These are phyloP conservation scores for Aptenodytes patagonicus DNA, from an alignment of 2,113 vertebrate species.

Conservation along the genomic window DNA sequence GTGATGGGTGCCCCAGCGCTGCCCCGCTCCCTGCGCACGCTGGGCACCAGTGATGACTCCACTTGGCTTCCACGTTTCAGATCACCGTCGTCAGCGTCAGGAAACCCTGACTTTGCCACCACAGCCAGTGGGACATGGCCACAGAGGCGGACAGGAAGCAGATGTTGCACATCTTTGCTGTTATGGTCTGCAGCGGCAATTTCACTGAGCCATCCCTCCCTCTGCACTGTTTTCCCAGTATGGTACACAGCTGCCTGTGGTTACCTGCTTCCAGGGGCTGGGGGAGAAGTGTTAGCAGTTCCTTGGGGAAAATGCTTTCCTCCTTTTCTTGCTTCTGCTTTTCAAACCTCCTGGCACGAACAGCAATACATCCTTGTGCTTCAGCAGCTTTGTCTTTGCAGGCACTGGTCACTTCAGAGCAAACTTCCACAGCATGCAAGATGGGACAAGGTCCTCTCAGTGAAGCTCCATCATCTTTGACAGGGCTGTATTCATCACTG, in stretches of 20 bases:
- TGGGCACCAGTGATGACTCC: accelerated
- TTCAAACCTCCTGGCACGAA: background rate
- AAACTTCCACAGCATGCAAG: background rate
- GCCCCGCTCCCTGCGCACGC: accelerated
- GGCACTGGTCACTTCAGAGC: background rate
- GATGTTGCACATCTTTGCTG: slow-evolving; percentile 73
- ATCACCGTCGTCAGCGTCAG: slow-evolving; percentile 75
- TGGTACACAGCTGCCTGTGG: accelerated
- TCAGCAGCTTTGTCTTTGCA: background rate
- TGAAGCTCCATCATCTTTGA: background rate
- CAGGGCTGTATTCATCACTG: background rate
- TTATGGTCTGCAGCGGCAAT: slow-evolving; percentile 84
- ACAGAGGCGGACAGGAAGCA: slow-evolving; percentile 69
- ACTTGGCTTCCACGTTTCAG: slow-evolving; percentile 27
- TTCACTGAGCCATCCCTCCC: slow-evolving; percentile 74
- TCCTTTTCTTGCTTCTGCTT: background rate
- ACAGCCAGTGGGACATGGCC: slow-evolving; percentile 82
- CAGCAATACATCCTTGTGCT: accelerated
- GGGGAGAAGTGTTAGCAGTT: background rate
- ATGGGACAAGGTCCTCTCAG: background rate
- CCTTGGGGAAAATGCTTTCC: background rate
- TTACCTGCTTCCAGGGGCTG: background rate
- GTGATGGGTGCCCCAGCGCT: background rate
- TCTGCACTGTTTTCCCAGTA: slow-evolving; percentile 80
- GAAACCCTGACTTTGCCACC: slow-evolving; percentile 73